Conservation (phyloP, 1,140 invertebrate genomes). For the Drepana arcuata region DNA sequence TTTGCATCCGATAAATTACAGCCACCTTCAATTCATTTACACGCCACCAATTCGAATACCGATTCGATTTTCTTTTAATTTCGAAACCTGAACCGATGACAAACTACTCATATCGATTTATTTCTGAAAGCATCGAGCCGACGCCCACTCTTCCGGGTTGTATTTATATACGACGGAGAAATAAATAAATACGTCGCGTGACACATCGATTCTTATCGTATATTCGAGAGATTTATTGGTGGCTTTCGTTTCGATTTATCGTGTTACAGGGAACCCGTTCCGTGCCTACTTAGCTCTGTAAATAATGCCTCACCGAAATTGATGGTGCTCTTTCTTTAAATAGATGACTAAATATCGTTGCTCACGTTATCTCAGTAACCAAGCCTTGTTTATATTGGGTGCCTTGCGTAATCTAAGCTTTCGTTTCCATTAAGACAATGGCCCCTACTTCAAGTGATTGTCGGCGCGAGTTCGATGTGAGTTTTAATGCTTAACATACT, state of each 20-base stretch:
- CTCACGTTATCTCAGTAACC: slow-evolving; percentile 58
- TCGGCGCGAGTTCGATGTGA: not conserved
- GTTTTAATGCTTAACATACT: not conserved
- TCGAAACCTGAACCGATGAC: slow-evolving; percentile 32
- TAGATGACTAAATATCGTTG: slow-evolving; percentile 64
- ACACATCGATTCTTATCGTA: slow-evolving; percentile 69
- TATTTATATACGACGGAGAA: slow-evolving; percentile 31
- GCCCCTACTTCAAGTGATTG: slow-evolving; percentile 24
- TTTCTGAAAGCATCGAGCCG: slow-evolving; percentile 28
- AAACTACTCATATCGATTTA: slow-evolving; percentile 29
- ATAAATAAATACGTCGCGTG: slow-evolving; percentile 64
- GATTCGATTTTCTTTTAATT: slow-evolving; percentile 20
- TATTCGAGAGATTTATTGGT: slow-evolving; percentile 59
- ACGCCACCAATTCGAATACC: slow-evolving; percentile 8
- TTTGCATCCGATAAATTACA: slow-evolving; percentile 33
- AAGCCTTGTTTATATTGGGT: slow-evolving; percentile 45
- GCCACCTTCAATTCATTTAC: slow-evolving; percentile 32
- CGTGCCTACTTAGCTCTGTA: slow-evolving; percentile 66
- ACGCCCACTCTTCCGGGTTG: slow-evolving; percentile 38
- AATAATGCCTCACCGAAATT: slow-evolving; percentile 62
- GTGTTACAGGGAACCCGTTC: slow-evolving; percentile 59
- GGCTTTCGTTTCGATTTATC: slow-evolving; percentile 57
- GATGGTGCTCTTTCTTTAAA: slow-evolving; percentile 66
- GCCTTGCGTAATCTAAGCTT: slow-evolving; percentile 53
- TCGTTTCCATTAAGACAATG: slow-evolving; percentile 42